phyloP scores from a whole-genome alignment of 2,888 invertebrate species.

The Archips crataeganus region DNA sequence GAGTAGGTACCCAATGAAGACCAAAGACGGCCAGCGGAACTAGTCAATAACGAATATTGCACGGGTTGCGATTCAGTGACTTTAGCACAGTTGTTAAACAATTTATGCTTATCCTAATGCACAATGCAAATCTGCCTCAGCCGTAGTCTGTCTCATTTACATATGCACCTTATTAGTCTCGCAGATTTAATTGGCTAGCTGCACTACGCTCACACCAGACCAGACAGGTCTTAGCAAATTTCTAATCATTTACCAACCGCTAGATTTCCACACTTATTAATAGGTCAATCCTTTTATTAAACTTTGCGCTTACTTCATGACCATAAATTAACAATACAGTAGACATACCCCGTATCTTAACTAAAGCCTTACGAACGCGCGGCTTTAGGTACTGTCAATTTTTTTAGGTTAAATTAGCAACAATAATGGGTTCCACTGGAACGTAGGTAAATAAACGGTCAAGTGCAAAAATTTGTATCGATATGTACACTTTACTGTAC shows the following conservation, averaged over 20 bases:
- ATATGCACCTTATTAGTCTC: not conserved
- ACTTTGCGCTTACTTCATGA: conserved; percentile 5
- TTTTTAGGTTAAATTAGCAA: not conserved
- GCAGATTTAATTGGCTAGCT: not conserved
- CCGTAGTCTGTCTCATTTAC: not conserved
- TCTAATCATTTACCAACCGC: conserved; percentile 25
- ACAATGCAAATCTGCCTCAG: not conserved
- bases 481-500: too few relatives aligned
- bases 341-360: not conserved
- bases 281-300: conserved; percentile 22
- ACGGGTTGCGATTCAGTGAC: too few relatives aligned
- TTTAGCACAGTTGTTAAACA: too few relatives aligned
- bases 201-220: not conserved
- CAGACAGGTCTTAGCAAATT: conserved; percentile 7
- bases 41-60: too few relatives aligned
- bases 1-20: too few relatives aligned
- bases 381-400: not conserved
- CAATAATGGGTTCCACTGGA: too few relatives aligned
- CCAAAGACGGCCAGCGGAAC: too few relatives aligned
- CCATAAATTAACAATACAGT: not conserved
- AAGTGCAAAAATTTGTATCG: too few relatives aligned
- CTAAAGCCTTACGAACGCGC: not conserved
- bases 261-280: conserved; percentile 13
- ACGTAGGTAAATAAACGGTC: too few relatives aligned
- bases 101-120: too few relatives aligned